These are phyloP conservation scores for Oncorhynchus tshawytscha DNA, from an alignment of 2,113 vertebrate genomes.

Conservation along the genomic window DNA sequence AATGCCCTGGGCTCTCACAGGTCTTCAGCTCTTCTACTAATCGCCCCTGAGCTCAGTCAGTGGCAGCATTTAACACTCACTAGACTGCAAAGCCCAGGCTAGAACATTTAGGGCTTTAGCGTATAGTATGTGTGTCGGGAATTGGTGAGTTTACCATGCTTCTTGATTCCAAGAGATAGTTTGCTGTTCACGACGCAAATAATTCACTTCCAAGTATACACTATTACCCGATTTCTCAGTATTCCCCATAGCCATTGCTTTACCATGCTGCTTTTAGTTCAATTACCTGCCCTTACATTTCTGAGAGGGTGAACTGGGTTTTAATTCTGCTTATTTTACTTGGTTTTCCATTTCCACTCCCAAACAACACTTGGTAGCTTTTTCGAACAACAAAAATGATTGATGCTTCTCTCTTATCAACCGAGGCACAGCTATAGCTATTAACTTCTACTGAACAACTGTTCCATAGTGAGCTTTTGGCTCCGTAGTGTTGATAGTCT, in stretches of 20 bases:
- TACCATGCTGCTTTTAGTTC: too few species aligned
- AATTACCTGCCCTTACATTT: too few species aligned
- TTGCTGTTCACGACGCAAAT: too few species aligned
- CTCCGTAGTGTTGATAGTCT: background rate
- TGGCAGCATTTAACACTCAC: slow-evolving; percentile 17
- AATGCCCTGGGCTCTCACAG: too few species aligned
- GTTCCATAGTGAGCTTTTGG: background rate
- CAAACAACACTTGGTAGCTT: background rate
- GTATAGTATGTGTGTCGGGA: background rate
- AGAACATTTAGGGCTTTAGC: background rate
- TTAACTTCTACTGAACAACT: background rate
- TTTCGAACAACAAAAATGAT: background rate
- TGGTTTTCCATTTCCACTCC: slow-evolving; percentile 15
- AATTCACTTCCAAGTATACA: too few species aligned
- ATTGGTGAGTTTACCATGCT: background rate
- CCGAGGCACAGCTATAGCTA: background rate
- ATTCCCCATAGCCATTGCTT: too few species aligned
- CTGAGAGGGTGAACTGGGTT: background rate
- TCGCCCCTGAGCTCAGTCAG: slow-evolving; percentile 36
- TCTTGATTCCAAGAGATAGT: background rate
- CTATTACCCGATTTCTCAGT: too few species aligned
- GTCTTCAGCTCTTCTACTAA: slow-evolving; percentile 17
- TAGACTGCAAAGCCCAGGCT: slow-evolving; percentile 15
- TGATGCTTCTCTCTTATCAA: background rate
- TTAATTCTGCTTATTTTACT: slow-evolving; percentile 12